Base-by-base conservation (phyloP, 2,797 vertebrate species). In the Halcyon leucocephala region DNA sequence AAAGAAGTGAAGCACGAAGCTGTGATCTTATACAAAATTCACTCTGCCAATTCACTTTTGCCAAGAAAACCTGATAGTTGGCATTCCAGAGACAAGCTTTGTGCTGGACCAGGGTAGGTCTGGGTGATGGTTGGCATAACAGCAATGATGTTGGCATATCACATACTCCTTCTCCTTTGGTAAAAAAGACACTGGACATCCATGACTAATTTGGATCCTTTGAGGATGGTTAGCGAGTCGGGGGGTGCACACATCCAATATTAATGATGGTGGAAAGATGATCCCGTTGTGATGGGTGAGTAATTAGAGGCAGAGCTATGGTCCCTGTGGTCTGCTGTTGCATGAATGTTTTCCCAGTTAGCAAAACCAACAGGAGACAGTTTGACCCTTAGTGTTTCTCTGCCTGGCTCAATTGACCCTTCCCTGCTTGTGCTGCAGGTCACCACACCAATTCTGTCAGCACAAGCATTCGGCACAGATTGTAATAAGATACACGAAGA, bases 361-460 rank as follows among this genome's bases (percentile, higher is more conserved):
- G n/a, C 33, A 61, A 83, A 90, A 51, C 16, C 46, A 46, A 22
- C 41, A 55, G 1, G 35, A 55, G 46, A 13, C 14, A n/a, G 10
- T 86, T 86, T 74, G 78, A 82, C n/a, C 46, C 22, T 78, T 41
- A 41, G 37, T 0, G 0, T 82, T 69, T 33, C 29, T 44, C n/a
- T 1, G 0, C 12, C 26, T 3, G 3, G 5, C 19, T 10, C 22
- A 20, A 13, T 29, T 52, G 61, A 6, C 52, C 10, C 22, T 60
- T 25, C 13, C 20, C 49, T 73, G 37, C n/a, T 19, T 35, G 33
- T 3, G 20, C 54, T 85, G 48, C 29, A 61, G 39, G 66, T 70
- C 31, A 22, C 4, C 55, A 55, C 52, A 62, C 20, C 17, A 24
- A 11, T 61, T 90, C 62, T 82, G 51, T 25, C 52, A 20, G 51